Conservation (phyloP, 2,888 invertebrate species). For the Nudaria mundana region DNA sequence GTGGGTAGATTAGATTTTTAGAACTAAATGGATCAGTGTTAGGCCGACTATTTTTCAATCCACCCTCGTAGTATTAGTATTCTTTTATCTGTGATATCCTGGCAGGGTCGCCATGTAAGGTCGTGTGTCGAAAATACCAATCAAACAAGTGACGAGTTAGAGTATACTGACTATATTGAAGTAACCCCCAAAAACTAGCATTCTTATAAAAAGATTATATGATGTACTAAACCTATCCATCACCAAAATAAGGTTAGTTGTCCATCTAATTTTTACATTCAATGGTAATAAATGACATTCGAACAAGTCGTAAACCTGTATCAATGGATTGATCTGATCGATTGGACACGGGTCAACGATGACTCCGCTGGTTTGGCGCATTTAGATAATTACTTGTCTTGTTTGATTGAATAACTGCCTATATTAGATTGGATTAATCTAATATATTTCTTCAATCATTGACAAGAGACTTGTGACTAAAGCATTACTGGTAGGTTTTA, state of each 20-base stretch:
- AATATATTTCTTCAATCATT: constrained; percentile 4
- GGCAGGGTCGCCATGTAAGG: too few species aligned
- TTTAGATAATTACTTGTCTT: constrained; percentile 14
- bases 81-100: too few species aligned
- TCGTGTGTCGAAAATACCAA: too few species aligned
- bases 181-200: too few species aligned
- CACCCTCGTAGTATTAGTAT: too few species aligned
- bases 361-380: constrained; percentile 19
- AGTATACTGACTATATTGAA: too few species aligned
- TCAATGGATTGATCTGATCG: constrained; percentile 37
- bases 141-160: too few species aligned
- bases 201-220: too few species aligned
- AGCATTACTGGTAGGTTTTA: background rate
- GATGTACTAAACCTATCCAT: too few species aligned
- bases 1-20: too few species aligned
- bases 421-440: constrained; percentile 4
- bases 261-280: constrained; percentile 31
- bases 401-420: constrained; percentile 23
- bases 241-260: constrained; percentile 5
- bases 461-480: background rate
- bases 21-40: too few species aligned
- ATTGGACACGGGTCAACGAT: constrained; percentile 40
- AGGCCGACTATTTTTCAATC: too few species aligned
- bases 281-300: constrained; percentile 43
- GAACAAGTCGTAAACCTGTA: constrained; percentile 32